A percentile compares a stretch with the other conserved stretches of the same genome.
These are phyloP conservation scores for Brachionus paranguensis DNA, from an alignment of 1,140 invertebrate species.

Conservation along the genomic window DNA sequence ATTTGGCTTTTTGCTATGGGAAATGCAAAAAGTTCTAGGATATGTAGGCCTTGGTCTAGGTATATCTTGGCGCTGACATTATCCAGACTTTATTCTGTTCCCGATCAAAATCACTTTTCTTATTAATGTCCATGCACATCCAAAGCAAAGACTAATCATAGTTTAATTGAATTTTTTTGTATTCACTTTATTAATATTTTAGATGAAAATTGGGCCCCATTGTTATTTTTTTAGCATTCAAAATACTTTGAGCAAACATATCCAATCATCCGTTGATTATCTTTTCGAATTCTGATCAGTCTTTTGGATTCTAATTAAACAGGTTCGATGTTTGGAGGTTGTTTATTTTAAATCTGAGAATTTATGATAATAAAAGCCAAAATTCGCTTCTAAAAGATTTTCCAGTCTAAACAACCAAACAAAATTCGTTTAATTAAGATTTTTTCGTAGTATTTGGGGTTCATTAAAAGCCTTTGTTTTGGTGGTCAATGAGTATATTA, in stretches of 20 bases:
- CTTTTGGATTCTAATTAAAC: background rate
- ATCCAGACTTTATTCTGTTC: background rate
- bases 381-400: background rate
- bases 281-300: background rate
- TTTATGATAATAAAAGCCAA: background rate
- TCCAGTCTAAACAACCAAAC: background rate
- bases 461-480: background rate
- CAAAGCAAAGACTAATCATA: background rate
- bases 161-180: background rate
- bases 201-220: background rate
- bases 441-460: background rate
- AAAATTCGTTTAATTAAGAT: background rate
- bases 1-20: background rate
- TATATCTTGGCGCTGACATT: background rate
- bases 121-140: background rate
- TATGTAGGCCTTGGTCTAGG: background rate
- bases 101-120: background rate
- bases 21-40: constrained; percentile 15
- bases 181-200: background rate
- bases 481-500: background rate
- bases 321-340: background rate
- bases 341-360: background rate
- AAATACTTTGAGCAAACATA: background rate
- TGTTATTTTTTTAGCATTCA: background rate
- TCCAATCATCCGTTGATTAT: background rate